Base-by-base conservation (phyloP, 2,797 vertebrate genomes). In the Astyanax mexicanus region DNA sequence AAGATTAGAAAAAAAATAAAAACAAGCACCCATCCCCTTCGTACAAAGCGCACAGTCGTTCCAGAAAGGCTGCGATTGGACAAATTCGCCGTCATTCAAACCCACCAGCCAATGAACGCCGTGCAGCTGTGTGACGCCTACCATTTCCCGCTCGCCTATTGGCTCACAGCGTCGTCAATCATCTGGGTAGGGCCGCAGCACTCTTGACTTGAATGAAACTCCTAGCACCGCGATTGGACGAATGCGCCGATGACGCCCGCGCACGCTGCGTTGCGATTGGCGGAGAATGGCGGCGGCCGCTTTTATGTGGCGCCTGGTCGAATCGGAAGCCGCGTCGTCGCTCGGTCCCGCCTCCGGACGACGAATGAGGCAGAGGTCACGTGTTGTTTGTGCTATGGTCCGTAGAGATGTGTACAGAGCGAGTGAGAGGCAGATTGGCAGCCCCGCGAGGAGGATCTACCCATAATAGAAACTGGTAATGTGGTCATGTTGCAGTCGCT, bases 331-430 rank as follows among this genome's bases (percentile, higher is more conserved):
- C 49, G 32, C 0, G 3, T 17, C 0, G 38, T 0, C 0, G 19
- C 49, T 66, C 82, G 57, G 83, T 77, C 55, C 90, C 90, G 55
- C 86, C 88, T 74, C 57, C 68, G 72, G 4, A 29, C 10, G 47
- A 52, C 10, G 47, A 52, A 79, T 92, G 91, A 92, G 92, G 89
- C 87, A 82, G n/a, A 77, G 77, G 91, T 96, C 95, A 96, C 91
- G 94, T 96, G 95, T 95, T 96, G 95, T 96, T 96, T 96, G 95
- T 95, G 95, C 95, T 90, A 80, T 85, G 89, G 89, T 91, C 91
- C 80, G 88, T 90, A 88, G 87, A 93, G 89, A 89, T 92, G 91
- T 89, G 93, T 93, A 91, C 91, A 88, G 86, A 84, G 75, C 77
- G 77, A 88, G 90, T 84, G 83, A 88, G 77, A 79, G 81, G 81